Evolutionary conservation across 2,888 invertebrate species (phyloP).

Genomic region (Anaspis maculata): DNA sequence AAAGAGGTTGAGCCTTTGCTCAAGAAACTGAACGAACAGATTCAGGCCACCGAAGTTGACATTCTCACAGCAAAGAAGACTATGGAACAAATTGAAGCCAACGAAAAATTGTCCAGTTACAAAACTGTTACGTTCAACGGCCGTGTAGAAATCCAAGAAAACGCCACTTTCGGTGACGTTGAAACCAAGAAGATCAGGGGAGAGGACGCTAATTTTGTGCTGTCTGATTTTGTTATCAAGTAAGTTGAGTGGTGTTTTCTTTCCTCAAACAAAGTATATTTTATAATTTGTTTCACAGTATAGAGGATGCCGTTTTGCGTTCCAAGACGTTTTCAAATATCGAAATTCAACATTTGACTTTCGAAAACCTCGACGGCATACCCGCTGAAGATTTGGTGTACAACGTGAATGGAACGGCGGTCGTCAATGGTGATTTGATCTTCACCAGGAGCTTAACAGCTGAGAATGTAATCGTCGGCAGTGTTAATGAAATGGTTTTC

Average conservation of each 20-base stretch:
- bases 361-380: too few relatives aligned
- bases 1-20: too few relatives aligned
- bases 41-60: too few relatives aligned
- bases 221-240: constrained; percentile 29
- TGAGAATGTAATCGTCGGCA: constrained; percentile 17
- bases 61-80: too few relatives aligned
- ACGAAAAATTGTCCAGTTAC: neutral
- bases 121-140: constrained; percentile 33
- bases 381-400: constrained; percentile 17
- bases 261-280: too few relatives aligned
- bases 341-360: too few relatives aligned
- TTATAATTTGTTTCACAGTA: too few relatives aligned
- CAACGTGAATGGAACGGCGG: constrained; percentile 14
- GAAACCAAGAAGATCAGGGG: constrained; percentile 30
- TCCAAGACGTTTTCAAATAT: constrained; percentile 32
- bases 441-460: constrained; percentile 23
- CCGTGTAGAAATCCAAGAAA: constrained; percentile 29
- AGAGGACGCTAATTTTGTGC: constrained; percentile 26
- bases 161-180: constrained; percentile 26
- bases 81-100: too few relatives aligned
- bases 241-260: too few relatives aligned
- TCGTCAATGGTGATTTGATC: constrained; percentile 27
- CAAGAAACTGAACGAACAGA: too few relatives aligned
- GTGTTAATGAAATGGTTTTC: constrained; percentile 21
- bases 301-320: too few relatives aligned